Conservation (phyloP, 53 echinoderm and acorn worm species). For the Holothuria leucospilota region DNA sequence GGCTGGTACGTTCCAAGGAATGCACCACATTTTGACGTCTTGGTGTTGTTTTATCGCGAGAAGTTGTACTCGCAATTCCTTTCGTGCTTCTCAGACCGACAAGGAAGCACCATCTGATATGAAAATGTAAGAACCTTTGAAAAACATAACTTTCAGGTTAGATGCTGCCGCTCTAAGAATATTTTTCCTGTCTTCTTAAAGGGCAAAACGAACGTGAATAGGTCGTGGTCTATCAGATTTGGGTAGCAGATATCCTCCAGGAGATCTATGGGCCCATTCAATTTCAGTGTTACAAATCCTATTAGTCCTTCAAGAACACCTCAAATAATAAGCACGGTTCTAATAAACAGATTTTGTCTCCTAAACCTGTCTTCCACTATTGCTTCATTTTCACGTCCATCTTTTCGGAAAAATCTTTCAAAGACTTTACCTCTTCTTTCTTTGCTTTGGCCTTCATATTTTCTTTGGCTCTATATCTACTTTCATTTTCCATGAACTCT, state of each 20-base stretch:
- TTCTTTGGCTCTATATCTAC: neutral
- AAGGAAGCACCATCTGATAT: neutral
- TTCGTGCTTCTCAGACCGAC: neutral
- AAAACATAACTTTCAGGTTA: neutral
- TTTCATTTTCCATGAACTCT: slow-evolving; percentile 21
- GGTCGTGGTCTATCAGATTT: neutral
- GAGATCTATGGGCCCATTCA: neutral
- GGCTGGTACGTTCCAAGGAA: neutral
- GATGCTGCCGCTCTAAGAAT: neutral
- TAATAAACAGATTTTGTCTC: neutral
- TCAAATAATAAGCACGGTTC: neutral
- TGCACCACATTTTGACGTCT: neutral
- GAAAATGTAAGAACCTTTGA: neutral
- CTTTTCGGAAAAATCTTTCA: too few species aligned
- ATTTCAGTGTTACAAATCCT: neutral
- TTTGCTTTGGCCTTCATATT: neutral
- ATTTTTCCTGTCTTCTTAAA: neutral
- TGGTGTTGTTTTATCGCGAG: neutral
- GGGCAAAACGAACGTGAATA: neutral
- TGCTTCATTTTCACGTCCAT: too few species aligned
- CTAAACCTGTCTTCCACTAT: neutral
- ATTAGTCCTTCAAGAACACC: neutral
- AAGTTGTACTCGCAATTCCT: neutral
- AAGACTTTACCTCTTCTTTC: too few species aligned
- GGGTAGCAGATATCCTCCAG: neutral